Conservation (phyloP, 2,797 vertebrate genomes). For the Spinus olivaceus region DNA sequence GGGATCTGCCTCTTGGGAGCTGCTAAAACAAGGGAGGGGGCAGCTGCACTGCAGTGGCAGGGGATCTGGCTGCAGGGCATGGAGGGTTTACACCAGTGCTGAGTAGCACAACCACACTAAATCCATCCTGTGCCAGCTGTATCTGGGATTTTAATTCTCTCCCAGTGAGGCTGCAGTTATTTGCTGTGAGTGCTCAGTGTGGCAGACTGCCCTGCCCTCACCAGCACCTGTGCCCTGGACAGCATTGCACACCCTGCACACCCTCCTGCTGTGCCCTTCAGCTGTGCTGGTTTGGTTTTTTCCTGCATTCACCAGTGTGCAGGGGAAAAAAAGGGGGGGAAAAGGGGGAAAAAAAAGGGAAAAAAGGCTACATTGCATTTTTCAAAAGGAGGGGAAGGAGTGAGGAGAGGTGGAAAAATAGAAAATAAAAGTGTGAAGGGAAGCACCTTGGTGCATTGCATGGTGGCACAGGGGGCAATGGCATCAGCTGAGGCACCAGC, state of each 20-base stretch:
- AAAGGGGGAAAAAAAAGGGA: accelerated
- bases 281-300: background rate
- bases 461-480: background rate
- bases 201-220: background rate
- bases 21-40: background rate
- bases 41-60: background rate
- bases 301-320: background rate
- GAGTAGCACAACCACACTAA: background rate
- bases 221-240: background rate
- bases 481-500: background rate
- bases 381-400: background rate
- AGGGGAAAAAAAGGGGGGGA: too few species aligned
- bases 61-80: accelerated
- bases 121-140: background rate
- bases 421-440: background rate
- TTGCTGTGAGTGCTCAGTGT: background rate
- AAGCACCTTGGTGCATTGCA: accelerated
- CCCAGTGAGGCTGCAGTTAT: background rate
- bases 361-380: background rate
- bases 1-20: background rate
- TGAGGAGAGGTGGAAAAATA: background rate
- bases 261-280: background rate
- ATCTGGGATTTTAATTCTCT: background rate
- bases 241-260: background rate
- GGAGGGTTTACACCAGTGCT: background rate